Base-by-base conservation (phyloP, 2,888 invertebrate species). In the Alsophila aescularia region DNA sequence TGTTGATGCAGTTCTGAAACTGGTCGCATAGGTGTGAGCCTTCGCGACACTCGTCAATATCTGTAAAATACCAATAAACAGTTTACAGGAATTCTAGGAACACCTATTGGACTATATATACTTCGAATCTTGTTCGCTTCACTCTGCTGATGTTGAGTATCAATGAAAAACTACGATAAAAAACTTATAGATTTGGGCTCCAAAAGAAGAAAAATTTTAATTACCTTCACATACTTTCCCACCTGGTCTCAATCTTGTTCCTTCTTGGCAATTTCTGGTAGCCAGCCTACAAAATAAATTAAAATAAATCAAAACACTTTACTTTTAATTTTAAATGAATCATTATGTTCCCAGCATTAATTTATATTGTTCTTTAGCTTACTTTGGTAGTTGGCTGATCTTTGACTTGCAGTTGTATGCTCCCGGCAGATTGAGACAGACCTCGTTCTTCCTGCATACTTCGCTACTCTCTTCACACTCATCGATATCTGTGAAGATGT, bases 391-490 rank as follows among this genome's bases (percentile, higher is more conserved):
- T 0, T 89, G 90, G 75, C 86, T 88, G 58, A 90, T 86, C 63
- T 90, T 90, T 0, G 90, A 97, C 41, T 94, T 93, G 78, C 97
- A 97, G 43, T 94, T 92, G 79, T 96, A 97, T 0, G 95, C 95
- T n/a, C 98, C 98, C 0, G 94, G 94, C 6, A 95, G 93, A 79
- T 98, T 98, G 52, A 95, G 92, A 77, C 98, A 98, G n/a, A 94
- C 93, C 80, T 98, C 97, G 8, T 93, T 93, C 0, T 92, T 86
- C 2, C 93, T 93, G 78, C 98, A 98, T 45, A 95, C 94, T 72
- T 98, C 96, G 0, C 92, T 93, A 9, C 95, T 95, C 27, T 94
- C 92, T 9, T 93, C 92, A 75, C 98, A 98, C 81, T 98, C 98
- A 79, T 98, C 95, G 40, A 98, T 93, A 85, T 98, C 98, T 96